phyloP scores from a whole-genome alignment of 2,888 invertebrate species.

The Serripes groenlandicus region DNA sequence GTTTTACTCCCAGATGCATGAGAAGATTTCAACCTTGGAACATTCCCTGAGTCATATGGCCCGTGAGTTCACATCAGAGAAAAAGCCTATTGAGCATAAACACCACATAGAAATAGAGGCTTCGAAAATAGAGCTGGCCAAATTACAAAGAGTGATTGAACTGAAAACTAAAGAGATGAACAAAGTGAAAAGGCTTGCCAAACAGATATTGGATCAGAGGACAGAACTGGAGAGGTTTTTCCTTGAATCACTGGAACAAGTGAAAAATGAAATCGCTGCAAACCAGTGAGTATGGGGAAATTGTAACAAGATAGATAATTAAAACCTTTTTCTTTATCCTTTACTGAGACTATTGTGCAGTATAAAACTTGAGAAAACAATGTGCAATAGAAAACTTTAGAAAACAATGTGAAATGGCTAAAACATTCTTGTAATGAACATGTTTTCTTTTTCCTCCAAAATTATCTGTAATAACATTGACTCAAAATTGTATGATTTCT shows the following conservation, averaged over 20 bases:
- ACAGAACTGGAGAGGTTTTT: constrained; percentile 86
- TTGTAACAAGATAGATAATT: neutral
- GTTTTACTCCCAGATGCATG: constrained; percentile 78
- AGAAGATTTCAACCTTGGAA: constrained; percentile 84
- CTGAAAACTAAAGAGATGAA: constrained; percentile 86
- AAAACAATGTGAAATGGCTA: neutral
- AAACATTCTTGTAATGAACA: too few species aligned
- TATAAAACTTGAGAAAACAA: neutral
- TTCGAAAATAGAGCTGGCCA: constrained; percentile 82
- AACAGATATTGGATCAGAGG: constrained; percentile 85
- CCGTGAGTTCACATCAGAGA: constrained; percentile 84
- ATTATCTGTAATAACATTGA: too few species aligned
- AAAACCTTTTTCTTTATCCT: neutral
- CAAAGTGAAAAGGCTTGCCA: constrained; percentile 85
- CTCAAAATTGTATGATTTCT: too few species aligned
- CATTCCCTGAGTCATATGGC: constrained; percentile 85
- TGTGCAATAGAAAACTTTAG: neutral
- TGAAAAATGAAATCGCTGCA: constrained; percentile 83
- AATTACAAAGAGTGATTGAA: constrained; percentile 84
- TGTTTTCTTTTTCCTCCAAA: too few species aligned
- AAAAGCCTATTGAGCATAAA: constrained; percentile 70
- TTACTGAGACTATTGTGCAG: neutral
- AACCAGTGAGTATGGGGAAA: constrained; percentile 81
- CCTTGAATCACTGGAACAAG: constrained; percentile 84
- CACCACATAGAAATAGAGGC: constrained; percentile 82